phyloP scores from a whole-genome alignment of 2,888 invertebrate genomes.

The Mylabris sibirica region DNA sequence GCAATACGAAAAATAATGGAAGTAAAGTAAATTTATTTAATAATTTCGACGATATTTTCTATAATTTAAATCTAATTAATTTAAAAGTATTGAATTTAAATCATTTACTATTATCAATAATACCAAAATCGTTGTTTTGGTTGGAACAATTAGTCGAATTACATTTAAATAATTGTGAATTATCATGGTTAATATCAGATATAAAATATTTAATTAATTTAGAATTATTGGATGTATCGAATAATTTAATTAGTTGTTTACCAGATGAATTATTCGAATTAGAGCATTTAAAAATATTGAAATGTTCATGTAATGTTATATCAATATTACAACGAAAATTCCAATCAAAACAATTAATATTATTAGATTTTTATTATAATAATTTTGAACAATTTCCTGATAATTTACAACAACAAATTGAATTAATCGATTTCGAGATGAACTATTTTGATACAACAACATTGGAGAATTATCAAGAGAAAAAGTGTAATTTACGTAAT shows the following conservation, averaged over 20 bases:
- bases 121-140: conserved; percentile 22
- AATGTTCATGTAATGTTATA: neutral
- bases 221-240: conserved; percentile 19
- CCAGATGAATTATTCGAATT: conserved; percentile 16
- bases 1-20: conserved; percentile 10
- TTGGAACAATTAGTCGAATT: conserved; percentile 18
- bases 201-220: conserved; percentile 24
- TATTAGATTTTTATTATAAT: conserved; percentile 31
- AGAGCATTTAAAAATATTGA: conserved; percentile 17
- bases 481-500: conserved; percentile 13
- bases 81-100: conserved; percentile 23
- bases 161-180: conserved; percentile 20
- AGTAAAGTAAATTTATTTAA: conserved; percentile 16
- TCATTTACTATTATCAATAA: conserved; percentile 17
- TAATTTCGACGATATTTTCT: conserved; percentile 19
- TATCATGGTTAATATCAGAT: conserved; percentile 23
- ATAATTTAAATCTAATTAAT: conserved; percentile 12
- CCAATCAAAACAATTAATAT: conserved; percentile 15
- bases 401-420: conserved; percentile 13
- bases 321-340: neutral
- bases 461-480: neutral
- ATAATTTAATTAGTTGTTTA: conserved; percentile 22
- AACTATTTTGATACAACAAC: conserved; percentile 23
- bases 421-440: conserved; percentile 25
- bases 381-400: conserved; percentile 18